These are phyloP conservation scores for Typhlichthys subterraneus DNA, from an alignment of 2,797 vertebrate species.

Conservation along the genomic window DNA sequence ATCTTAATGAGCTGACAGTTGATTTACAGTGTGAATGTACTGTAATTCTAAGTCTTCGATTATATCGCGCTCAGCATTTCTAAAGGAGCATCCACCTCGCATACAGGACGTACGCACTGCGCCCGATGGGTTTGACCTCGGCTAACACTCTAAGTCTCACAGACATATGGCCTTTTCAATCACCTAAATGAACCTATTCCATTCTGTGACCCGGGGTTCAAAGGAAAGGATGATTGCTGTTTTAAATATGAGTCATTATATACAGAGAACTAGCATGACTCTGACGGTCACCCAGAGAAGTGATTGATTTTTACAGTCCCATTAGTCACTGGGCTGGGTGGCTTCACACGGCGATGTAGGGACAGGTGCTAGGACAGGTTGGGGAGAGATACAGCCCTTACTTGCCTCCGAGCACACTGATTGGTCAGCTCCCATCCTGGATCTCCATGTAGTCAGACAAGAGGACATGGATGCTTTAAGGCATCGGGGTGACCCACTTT, in stretches of 20 bases:
- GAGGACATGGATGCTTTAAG: slow-evolving; percentile 22
- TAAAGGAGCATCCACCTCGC: slow-evolving; percentile 53
- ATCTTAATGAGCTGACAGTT: slow-evolving; percentile 64
- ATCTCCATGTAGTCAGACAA: slow-evolving; percentile 12
- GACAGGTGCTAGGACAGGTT: too few species aligned
- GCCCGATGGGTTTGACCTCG: slow-evolving; percentile 67
- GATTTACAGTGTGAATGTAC: slow-evolving; percentile 68
- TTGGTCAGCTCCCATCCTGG: neutral
- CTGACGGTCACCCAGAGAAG: slow-evolving; percentile 43
- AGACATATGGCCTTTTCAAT: slow-evolving; percentile 69
- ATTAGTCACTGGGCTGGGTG: slow-evolving; percentile 60
- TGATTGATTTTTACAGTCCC: slow-evolving; percentile 61
- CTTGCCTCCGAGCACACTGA: slow-evolving; percentile 5
- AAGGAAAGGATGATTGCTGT: slow-evolving; percentile 73
- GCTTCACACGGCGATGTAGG: slow-evolving; percentile 28
- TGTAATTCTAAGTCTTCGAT: slow-evolving; percentile 65
- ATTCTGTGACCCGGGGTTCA: slow-evolving; percentile 64
- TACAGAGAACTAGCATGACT: slow-evolving; percentile 56
- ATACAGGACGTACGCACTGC: slow-evolving; percentile 26
- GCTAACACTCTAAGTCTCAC: slow-evolving; percentile 58
- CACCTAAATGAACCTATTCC: slow-evolving; percentile 68
- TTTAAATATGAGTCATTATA: slow-evolving; percentile 80
- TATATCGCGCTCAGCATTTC: slow-evolving; percentile 70
- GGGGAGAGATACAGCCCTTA: neutral
- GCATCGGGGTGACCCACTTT: slow-evolving; percentile 1